Evolutionary conservation across 53 echinoderm and acorn worm species (phyloP).

Genomic region (Temnopleurus reevesii): DNA sequence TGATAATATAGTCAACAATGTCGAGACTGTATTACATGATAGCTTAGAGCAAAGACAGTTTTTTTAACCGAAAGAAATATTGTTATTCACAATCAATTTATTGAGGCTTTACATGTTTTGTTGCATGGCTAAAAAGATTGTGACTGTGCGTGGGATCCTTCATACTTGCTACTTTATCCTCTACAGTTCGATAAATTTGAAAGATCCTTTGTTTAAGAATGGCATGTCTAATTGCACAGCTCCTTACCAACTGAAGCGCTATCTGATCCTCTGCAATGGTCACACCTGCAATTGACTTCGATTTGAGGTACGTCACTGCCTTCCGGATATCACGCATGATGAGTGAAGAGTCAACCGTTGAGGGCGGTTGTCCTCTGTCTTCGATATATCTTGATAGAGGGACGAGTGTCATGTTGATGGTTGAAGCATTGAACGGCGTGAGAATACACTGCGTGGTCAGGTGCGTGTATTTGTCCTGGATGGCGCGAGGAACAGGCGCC

Average conservation of each 20-base stretch:
- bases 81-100: no score
- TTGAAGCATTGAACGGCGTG: slow-evolving; percentile 9
- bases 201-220: not conserved
- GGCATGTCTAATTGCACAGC: not conserved
- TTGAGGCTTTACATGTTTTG: no score
- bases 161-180: no score
- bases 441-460: slow-evolving; percentile 32
- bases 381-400: slow-evolving; percentile 43
- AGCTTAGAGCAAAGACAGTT: not conserved
- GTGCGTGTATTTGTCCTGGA: not conserved
- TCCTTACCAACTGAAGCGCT: slow-evolving; percentile 44
- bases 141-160: no score
- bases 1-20: no score
- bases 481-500: not conserved
- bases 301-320: not conserved
- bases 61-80: no score
- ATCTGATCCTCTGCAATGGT: not conserved
- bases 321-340: slow-evolving; percentile 34
- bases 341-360: slow-evolving; percentile 34
- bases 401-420: not conserved
- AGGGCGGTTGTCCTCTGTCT: slow-evolving; percentile 37
- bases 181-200: not conserved
- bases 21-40: no score
- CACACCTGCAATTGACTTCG: not conserved
- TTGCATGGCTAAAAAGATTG: no score